Percentiles rank a stretch among this genome's conserved stretches.
Conservation (phyloP, 2,113 vertebrate genomes). For the Xenopus laevis region DNA sequence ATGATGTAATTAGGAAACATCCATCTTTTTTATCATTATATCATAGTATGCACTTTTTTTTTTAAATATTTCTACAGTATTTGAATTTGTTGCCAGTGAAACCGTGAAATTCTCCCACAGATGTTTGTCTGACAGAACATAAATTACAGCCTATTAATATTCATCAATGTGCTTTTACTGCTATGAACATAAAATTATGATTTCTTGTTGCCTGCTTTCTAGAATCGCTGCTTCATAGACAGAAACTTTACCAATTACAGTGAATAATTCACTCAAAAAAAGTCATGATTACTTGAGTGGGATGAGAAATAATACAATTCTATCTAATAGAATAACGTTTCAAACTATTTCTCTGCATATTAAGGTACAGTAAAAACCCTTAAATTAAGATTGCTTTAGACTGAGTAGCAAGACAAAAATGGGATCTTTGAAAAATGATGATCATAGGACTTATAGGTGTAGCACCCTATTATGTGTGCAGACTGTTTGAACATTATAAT, state of each 20-base stretch:
- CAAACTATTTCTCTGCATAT: no score
- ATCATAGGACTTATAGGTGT: no score
- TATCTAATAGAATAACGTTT: no score
- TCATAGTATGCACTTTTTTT: not conserved
- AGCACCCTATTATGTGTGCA: no score
- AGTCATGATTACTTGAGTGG: no score
- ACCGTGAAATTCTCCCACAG: constrained; percentile 1
- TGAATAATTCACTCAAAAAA: no score
- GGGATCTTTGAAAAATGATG: no score
- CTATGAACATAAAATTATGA: constrained; percentile 13
- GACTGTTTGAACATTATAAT: no score
- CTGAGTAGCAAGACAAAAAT: no score
- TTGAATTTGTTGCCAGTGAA: constrained; percentile 1
- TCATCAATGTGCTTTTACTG: not conserved
- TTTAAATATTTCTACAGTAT: not conserved
- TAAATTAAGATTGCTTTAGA: no score
- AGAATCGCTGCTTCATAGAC: not conserved
- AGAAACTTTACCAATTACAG: not conserved
- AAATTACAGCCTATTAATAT: constrained; percentile 18
- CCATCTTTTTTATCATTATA: not conserved
- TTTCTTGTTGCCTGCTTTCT: constrained; percentile 7
- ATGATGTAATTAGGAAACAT: not conserved
- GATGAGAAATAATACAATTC: no score
- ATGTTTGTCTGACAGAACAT: constrained; percentile 8
- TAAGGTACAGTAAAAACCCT: no score